Conservation (phyloP, 2,797 vertebrate genomes). For the Podargus strigoides region DNA sequence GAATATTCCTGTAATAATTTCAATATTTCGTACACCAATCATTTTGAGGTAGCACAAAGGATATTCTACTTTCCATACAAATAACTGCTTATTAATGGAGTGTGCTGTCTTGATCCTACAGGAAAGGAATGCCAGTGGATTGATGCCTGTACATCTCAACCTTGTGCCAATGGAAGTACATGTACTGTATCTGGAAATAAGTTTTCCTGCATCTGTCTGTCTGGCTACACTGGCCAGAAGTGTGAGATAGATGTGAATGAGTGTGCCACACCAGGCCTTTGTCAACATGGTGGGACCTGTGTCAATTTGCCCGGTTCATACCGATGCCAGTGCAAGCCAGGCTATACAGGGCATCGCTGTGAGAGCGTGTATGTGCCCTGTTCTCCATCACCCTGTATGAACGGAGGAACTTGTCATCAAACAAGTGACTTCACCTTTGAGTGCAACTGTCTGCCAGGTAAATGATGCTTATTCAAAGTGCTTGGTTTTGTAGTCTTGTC, state of each 20-base stretch:
- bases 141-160: conserved; percentile 86
- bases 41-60: not conserved
- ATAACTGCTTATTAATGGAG: not conserved
- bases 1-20: not conserved
- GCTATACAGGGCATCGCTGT: conserved; percentile 85
- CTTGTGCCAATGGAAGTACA: conserved; percentile 84
- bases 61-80: not conserved
- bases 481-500: not conserved
- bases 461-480: not conserved
- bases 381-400: conserved; percentile 86
- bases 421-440: conserved; percentile 83
- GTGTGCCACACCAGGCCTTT: conserved; percentile 74
- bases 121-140: conserved; percentile 83
- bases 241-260: conserved; percentile 91
- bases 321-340: conserved; percentile 79
- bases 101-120: conserved; percentile 33
- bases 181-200: conserved; percentile 80
- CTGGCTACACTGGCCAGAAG: conserved; percentile 81
- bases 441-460: conserved; percentile 92
- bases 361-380: conserved; percentile 85
- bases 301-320: conserved; percentile 83
- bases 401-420: conserved; percentile 89
- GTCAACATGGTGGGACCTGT: conserved; percentile 83
- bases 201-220: conserved; percentile 82
- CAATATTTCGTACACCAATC: not conserved